Conservation (phyloP, 30 jellyfish, hydroid and myxozoan species). For the Hydractinia echinata region DNA sequence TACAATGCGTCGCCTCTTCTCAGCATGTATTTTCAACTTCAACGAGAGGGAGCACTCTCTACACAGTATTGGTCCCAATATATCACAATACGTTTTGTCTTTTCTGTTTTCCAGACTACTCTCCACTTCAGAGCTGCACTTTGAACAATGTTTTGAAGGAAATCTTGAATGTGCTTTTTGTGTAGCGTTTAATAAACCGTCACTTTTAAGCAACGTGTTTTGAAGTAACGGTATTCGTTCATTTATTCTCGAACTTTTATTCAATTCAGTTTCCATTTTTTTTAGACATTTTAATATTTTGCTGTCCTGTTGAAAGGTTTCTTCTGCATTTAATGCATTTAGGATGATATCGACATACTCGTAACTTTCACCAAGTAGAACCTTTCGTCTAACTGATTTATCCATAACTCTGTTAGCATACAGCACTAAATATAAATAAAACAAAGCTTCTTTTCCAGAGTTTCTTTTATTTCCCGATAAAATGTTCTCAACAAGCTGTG, state of each 20-base stretch:
- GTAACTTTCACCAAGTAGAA: neutral
- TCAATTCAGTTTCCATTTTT: neutral
- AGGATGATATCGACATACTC: neutral
- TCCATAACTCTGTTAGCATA: no score
- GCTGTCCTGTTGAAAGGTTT: neutral
- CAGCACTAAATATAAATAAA: no score
- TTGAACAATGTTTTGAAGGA: neutral
- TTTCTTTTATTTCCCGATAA: no score
- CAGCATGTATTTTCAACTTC: neutral
- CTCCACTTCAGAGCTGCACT: neutral
- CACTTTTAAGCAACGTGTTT: neutral
- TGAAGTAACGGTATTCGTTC: neutral
- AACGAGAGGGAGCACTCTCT: neutral
- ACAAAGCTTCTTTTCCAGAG: no score
- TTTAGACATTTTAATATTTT: neutral
- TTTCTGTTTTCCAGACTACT: neutral
- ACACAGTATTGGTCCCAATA: neutral
- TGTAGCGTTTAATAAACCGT: neutral
- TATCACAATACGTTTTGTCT: neutral
- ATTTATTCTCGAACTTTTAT: neutral
- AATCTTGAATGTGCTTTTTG: neutral
- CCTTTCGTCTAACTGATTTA: no score
- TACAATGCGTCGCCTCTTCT: neutral
- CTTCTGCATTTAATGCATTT: neutral
- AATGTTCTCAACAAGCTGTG: no score